These are phyloP conservation scores for Drosophila arizonae DNA, from an alignment of 1,140 invertebrate genomes.

Conservation along the genomic window DNA sequence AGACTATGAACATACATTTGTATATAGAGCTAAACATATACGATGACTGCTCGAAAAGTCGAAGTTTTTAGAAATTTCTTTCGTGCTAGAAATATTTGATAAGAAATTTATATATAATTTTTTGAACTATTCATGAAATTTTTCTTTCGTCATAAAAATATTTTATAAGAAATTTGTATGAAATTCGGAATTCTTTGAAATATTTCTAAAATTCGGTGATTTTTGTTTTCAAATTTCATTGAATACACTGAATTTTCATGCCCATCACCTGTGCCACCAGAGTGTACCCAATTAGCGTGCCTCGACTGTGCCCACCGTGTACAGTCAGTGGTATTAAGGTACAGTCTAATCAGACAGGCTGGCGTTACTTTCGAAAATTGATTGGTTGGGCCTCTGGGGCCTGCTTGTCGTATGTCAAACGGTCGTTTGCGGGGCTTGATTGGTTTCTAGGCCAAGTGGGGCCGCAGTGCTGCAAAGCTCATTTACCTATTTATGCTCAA, in stretches of 20 bases:
- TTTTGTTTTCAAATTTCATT: not conserved
- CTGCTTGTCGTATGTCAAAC: constrained; percentile 9
- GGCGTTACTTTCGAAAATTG: constrained; percentile 63
- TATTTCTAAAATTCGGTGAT: no score
- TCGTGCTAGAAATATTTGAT: no score
- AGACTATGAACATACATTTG: constrained; percentile 1
- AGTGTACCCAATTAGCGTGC: not conserved
- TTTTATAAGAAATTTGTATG: no score
- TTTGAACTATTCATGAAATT: no score
- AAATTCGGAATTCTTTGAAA: not conserved
- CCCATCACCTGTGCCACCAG: not conserved
- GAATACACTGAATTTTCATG: not conserved
- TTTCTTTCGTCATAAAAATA: no score
- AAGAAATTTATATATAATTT: no score
- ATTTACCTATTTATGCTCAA: constrained; percentile 50
- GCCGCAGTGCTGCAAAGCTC: constrained; percentile 23
- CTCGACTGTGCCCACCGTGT: not conserved
- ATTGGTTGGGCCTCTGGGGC: not conserved
- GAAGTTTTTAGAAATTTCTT: not conserved
- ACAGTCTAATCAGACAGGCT: constrained; percentile 68
- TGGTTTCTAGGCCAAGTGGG: constrained; percentile 76
- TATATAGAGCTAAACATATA: no score
- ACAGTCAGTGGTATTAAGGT: constrained; percentile 38
- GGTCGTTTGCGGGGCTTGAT: constrained; percentile 54
- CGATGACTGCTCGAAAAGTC: not conserved